Evolutionary conservation across 2,888 invertebrate species (phyloP).

Genomic region (Cenopis cana): DNA sequence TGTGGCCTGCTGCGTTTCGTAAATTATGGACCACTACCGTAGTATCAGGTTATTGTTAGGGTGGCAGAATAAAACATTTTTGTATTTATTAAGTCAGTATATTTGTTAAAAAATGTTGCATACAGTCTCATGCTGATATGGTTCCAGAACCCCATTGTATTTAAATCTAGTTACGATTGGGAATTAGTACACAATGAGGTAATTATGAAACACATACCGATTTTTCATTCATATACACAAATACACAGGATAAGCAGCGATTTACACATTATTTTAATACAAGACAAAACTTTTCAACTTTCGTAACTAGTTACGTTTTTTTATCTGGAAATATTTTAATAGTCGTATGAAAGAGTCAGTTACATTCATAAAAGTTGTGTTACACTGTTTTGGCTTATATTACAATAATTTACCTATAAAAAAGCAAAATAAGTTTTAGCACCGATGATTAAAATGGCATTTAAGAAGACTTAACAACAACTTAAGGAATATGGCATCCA

Average conservation of each 20-base stretch:
- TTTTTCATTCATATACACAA: constrained; percentile 69
- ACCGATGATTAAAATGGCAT: constrained; percentile 68
- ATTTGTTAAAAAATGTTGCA: constrained; percentile 81
- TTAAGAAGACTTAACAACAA: constrained; percentile 57
- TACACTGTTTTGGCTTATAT: background rate
- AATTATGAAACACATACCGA: constrained; percentile 81
- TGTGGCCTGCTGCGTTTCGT: too few species aligned
- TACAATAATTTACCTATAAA: constrained; percentile 47
- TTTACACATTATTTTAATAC: constrained; percentile 15
- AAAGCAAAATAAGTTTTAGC: constrained; percentile 60
- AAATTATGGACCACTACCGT: too few species aligned
- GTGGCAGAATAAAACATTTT: constrained; percentile 56
- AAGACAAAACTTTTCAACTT: background rate
- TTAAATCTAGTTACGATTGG: constrained; percentile 60
- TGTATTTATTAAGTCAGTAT: constrained; percentile 74
- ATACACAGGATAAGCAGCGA: constrained; percentile 50
- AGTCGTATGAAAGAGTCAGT: too few species aligned
- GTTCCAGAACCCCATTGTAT: constrained; percentile 84
- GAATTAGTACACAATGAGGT: constrained; percentile 75
- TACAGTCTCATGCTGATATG: constrained; percentile 64
- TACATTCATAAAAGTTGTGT: background rate
- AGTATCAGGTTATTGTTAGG: background rate
- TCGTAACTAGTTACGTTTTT: background rate
- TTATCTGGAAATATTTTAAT: background rate
- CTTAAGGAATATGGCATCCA: constrained; percentile 80